Evolutionary conservation across 1,140 invertebrate genomes (phyloP).

Genomic region (Brachionus angularis): DNA sequence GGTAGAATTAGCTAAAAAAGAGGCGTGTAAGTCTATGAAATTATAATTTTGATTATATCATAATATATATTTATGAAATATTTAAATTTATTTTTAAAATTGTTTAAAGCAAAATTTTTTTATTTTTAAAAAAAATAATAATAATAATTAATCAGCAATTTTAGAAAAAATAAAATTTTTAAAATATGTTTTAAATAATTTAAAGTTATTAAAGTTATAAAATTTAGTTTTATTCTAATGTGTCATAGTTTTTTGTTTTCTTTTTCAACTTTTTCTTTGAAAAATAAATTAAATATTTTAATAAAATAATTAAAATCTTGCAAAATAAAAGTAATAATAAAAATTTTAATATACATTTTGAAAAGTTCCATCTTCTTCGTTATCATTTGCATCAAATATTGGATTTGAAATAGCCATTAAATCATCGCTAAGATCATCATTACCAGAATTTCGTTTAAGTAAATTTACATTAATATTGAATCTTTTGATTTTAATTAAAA

Average conservation of each 20-base stretch:
- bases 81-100: too few species aligned
- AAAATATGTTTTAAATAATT: too few species aligned
- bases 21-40: too few species aligned
- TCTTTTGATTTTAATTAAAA: not conserved
- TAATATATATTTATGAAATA: too few species aligned
- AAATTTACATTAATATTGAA: not conserved
- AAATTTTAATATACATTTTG: not conserved
- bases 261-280: slow-evolving; percentile 27
- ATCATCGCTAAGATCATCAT: not conserved
- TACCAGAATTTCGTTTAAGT: not conserved
- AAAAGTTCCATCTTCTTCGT: not conserved
- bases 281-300: not conserved
- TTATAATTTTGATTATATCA: too few species aligned
- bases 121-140: too few species aligned
- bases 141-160: too few species aligned
- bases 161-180: too few species aligned
- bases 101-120: too few species aligned
- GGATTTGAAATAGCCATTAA: slow-evolving; percentile 13
- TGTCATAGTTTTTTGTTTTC: slow-evolving; percentile 6
- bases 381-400: slow-evolving; percentile 38
- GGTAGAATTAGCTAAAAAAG: too few species aligned
- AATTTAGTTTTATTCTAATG: slow-evolving; percentile 21
- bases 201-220: too few species aligned
- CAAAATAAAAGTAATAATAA: not conserved
- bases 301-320: not conserved